Evolutionary conservation across 2,113 vertebrate species (phyloP).

Genomic region (Hystrix brachyura): DNA sequence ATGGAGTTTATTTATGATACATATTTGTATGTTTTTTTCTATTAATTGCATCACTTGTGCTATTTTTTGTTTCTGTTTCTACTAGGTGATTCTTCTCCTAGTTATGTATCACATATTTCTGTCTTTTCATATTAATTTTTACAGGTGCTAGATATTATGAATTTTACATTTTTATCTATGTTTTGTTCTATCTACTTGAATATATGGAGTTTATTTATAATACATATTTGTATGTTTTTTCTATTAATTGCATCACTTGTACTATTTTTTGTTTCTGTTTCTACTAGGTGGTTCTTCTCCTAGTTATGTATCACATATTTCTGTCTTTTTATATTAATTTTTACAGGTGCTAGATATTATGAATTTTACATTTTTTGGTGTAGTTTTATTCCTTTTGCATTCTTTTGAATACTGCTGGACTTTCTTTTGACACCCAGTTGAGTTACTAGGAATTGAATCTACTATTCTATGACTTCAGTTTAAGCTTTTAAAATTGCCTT

Average conservation of each 20-base stretch:
- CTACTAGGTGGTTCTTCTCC: not conserved
- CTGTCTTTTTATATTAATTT: not conserved
- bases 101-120: not conserved
- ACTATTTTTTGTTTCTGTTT: not conserved
- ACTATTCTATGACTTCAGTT: not conserved
- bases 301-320: not conserved
- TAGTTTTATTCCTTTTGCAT: not conserved
- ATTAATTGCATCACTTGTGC: not conserved
- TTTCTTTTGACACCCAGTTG: not conserved
- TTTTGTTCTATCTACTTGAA: not conserved
- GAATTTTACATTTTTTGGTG: not conserved
- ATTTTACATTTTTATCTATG: slow-evolving; percentile 6
- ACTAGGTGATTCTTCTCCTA: not conserved
- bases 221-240: not conserved
- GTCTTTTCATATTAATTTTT: not conserved
- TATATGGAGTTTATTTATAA: not conserved
- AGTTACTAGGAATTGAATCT: not conserved
- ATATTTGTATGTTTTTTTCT: not conserved
- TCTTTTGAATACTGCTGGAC: not conserved
- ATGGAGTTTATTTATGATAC: not conserved
- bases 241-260: not conserved
- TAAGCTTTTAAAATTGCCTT: not conserved
- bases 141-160: not conserved
- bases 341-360: not conserved
- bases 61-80: not conserved